Conservation (phyloP, 1,140 invertebrate species). For the Anastrepha ludens region DNA sequence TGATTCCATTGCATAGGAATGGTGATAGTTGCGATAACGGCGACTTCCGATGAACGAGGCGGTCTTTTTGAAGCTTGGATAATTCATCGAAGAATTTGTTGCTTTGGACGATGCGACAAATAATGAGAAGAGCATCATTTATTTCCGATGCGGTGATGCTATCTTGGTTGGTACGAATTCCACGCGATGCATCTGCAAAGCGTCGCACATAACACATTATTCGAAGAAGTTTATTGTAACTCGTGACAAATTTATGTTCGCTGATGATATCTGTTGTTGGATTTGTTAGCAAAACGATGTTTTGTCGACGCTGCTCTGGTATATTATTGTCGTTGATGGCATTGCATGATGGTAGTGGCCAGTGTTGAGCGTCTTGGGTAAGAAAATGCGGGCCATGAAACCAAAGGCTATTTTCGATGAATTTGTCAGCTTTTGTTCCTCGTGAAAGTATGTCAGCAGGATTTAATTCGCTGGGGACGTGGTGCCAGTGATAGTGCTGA, state of each 20-base stretch:
- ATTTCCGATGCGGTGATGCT: not conserved
- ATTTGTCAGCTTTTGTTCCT: too few species aligned
- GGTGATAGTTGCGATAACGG: too few species aligned
- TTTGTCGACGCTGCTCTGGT: not conserved
- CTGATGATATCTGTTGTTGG: not conserved
- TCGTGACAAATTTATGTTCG: not conserved
- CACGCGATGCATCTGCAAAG: not conserved
- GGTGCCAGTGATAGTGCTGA: too few species aligned
- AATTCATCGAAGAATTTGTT: not conserved
- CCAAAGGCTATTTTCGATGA: not conserved
- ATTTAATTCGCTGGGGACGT: too few species aligned
- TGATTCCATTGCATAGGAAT: slow-evolving; percentile 60
- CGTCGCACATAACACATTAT: not conserved
- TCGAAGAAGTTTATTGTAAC: not conserved
- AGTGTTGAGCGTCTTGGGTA: too few species aligned
- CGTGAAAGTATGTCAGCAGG: too few species aligned
- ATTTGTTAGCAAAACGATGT: not conserved
- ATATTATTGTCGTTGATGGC: not conserved
- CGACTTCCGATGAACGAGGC: too few species aligned
- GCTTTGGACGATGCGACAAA: not conserved
- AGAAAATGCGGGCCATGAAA: not conserved
- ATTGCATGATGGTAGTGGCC: too few species aligned
- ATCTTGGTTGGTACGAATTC: not conserved
- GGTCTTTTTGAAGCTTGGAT: too few species aligned
- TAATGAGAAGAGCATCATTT: not conserved